Conservation (phyloP, 2,113 vertebrate genomes). For the Ibidorhyncha struthersii region DNA sequence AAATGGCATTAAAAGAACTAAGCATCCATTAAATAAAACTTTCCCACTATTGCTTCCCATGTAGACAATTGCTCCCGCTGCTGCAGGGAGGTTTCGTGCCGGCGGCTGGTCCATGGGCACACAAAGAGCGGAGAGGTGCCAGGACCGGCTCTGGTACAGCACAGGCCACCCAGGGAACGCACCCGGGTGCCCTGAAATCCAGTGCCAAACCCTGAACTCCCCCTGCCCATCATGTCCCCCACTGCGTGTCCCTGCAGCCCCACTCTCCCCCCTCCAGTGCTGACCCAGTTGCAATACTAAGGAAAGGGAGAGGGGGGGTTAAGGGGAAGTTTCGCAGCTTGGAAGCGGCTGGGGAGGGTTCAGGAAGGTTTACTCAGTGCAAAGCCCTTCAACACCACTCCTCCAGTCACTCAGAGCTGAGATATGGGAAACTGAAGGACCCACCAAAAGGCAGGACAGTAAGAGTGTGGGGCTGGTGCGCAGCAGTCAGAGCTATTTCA, state of each 20-base stretch:
- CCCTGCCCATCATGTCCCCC: fast-evolving
- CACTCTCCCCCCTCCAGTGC: neutral
- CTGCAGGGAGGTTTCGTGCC: neutral
- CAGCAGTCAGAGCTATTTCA: neutral
- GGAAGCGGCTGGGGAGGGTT: neutral
- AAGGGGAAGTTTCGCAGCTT: neutral
- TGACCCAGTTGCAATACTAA: neutral
- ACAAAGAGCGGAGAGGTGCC: constrained; percentile 3
- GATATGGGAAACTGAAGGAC: neutral
- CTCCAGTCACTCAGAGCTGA: neutral
- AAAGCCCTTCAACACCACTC: neutral
- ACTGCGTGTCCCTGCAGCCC: neutral
- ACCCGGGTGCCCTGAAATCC: fast-evolving
- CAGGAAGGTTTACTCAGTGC: neutral
- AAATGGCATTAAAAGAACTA: constrained; percentile 68
- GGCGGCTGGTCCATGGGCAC: neutral
- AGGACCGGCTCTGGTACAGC: neutral
- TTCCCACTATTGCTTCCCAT: constrained; percentile 56
- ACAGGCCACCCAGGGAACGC: neutral
- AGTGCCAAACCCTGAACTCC: neutral
- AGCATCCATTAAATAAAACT: constrained; percentile 68
- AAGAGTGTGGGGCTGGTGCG: neutral
- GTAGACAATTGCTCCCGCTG: constrained; percentile 55
- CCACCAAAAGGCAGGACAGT: neutral
- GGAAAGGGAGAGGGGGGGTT: neutral